Conservation (phyloP, 2,113 vertebrate genomes). For the Phaetusa simplex region DNA sequence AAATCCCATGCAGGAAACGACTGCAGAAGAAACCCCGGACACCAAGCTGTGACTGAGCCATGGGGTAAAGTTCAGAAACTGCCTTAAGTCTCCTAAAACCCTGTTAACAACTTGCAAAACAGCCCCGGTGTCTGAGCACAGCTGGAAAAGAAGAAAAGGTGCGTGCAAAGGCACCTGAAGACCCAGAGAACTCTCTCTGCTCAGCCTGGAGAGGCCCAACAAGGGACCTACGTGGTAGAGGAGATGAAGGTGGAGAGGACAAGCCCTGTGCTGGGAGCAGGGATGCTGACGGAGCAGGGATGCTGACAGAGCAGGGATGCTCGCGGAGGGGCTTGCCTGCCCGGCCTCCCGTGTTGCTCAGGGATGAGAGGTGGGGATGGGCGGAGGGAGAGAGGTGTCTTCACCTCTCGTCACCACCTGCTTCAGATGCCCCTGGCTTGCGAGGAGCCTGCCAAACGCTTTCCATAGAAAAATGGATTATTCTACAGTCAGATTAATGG, state of each 20-base stretch:
- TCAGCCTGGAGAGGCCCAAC: neutral
- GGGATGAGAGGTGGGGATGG: neutral
- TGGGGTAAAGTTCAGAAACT: neutral
- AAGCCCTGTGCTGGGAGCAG: neutral
- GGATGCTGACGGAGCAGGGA: neutral
- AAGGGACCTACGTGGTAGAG: accelerated
- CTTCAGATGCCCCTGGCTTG: neutral
- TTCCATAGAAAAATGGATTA: conserved; percentile 76
- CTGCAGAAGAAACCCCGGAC: neutral
- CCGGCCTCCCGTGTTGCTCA: neutral
- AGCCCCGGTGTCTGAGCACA: neutral
- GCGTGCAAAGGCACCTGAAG: neutral
- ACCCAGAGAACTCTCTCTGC: neutral
- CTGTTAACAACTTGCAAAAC: neutral
- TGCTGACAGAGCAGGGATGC: neutral
- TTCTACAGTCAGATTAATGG: conserved; percentile 79
- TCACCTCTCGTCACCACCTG: neutral
- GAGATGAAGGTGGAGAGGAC: neutral
- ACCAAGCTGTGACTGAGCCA: accelerated
- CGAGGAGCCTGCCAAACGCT: conserved; percentile 59
- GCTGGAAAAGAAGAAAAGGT: neutral
- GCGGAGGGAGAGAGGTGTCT: neutral
- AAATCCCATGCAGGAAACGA: accelerated
- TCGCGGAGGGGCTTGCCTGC: neutral
- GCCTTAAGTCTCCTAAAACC: neutral